Evolutionary conservation across 2,113 vertebrate species (phyloP), one percentile per base, ranked within the genome.

Genomic region (Ptilonorhynchus violaceus): DNA sequence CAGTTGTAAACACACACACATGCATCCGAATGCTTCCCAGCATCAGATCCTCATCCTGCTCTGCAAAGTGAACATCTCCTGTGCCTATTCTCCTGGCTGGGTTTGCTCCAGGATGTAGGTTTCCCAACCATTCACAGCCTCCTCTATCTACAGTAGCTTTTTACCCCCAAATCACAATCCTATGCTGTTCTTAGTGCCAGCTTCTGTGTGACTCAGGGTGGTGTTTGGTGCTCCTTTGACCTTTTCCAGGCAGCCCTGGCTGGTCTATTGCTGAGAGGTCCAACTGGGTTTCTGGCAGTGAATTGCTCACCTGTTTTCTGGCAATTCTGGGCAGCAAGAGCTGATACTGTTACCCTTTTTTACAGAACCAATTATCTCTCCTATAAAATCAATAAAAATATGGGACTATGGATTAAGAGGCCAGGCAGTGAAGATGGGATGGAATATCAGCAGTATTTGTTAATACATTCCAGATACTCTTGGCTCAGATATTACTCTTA

Each of bases 301-400:
- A n/a, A n/a, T n/a, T n/a, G 8, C 20, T 60, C 1, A 5, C 17
- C 21, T 78, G 16, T 64, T 63, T 85, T 44, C 60, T 75, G 64
- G 64, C 53, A 84, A 25, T 31, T 66, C 9, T 66, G 62, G 28
- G 8, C 52, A 93, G 27, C 21, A 74, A 87, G 35, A 75, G 30
- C 21, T 64, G 10, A 33, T 41, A 20, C 13, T 60, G 22, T 44
- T 72, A 63, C 17, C 47, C 42, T 55, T 60, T 70, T 44, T 67
- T 87, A 72, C 12, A 63, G n/a, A 91, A 63, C 12, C 0, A 2
- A 72, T 81, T 75, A 37, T 28, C 4, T 87, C 19, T 87, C 37
- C 66, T 67, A 82, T 44, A 89, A 87, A 89, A 81, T 72, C 64
- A 77, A 67, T 89, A 81, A 47, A 83, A 95, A 53, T 81, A 56